Percentiles rank a stretch among this genome's conserved stretches.
phyloP scores from a whole-genome alignment of 2,888 invertebrate genomes.

The Drosophila barbarae region DNA sequence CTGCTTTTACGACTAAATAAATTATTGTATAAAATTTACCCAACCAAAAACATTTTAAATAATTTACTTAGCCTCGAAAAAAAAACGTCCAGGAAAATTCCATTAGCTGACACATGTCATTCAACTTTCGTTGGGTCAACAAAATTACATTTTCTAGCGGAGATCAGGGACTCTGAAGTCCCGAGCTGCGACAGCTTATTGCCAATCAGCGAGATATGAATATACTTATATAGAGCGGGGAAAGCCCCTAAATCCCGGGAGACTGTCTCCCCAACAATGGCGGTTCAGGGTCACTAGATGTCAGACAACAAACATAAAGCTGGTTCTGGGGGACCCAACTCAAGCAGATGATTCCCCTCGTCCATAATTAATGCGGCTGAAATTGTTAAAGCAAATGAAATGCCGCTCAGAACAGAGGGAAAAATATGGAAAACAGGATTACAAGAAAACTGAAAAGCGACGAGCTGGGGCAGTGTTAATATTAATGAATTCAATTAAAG shows the following conservation, averaged over 20 bases:
- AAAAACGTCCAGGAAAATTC: not conserved
- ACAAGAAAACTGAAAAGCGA: constrained; percentile 18
- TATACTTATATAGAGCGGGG: not conserved
- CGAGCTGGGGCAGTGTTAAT: constrained; percentile 19
- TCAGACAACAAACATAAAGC: constrained; percentile 13
- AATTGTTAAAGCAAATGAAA: constrained; percentile 30
- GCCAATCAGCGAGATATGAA: constrained; percentile 43
- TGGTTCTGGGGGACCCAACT: constrained; percentile 23
- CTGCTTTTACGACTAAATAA: not conserved
- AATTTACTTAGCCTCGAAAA: not conserved
- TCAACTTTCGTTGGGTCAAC: constrained; percentile 37
- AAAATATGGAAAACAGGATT: constrained; percentile 1
- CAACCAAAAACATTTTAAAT: not conserved
- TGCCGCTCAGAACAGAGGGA: constrained; percentile 27
- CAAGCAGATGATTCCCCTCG: constrained; percentile 15
- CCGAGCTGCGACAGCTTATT: constrained; percentile 22
- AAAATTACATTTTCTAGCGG: constrained; percentile 18
- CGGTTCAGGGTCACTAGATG: constrained; percentile 40
- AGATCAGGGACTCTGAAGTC: not conserved
- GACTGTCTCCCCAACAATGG: constrained; percentile 8
- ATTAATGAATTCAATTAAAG: constrained; percentile 52
- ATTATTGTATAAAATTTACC: not conserved
- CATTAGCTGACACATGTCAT: constrained; percentile 8
- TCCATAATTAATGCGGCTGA: constrained; percentile 20
- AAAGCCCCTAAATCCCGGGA: constrained; percentile 3